phyloP scores from a whole-genome alignment of 2,888 invertebrate genomes.

The Euzophera pinguis region DNA sequence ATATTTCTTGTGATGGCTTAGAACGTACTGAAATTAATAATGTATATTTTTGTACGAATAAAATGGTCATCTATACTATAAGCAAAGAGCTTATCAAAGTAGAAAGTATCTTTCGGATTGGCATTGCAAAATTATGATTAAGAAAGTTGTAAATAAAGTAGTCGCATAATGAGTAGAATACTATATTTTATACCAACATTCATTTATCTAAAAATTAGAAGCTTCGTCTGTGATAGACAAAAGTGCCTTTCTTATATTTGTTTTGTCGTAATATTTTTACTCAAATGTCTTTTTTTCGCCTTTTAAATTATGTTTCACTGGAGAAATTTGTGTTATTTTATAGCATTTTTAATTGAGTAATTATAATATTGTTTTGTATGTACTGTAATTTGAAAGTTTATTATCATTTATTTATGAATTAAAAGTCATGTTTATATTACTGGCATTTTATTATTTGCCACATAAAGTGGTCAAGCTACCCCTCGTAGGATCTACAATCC shows the following conservation, averaged over 20 bases:
- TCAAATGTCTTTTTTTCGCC: not conserved
- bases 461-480: too few relatives aligned
- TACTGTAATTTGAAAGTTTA: not conserved
- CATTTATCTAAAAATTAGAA: constrained; percentile 26
- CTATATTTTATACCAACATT: constrained; percentile 7
- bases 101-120: constrained; percentile 3
- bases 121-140: constrained; percentile 2
- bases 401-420: constrained; percentile 14
- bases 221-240: constrained; percentile 67
- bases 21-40: not conserved
- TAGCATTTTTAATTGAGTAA: not conserved
- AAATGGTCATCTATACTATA: not conserved
- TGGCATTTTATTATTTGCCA: not conserved
- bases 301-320: not conserved
- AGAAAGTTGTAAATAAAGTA: constrained; percentile 16
- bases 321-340: constrained; percentile 1
- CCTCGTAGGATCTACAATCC: too few relatives aligned
- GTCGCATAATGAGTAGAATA: not conserved
- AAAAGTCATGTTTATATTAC: constrained; percentile 7
- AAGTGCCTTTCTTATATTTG: constrained; percentile 61
- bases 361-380: not conserved
- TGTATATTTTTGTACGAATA: not conserved
- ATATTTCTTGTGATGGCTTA: not conserved
- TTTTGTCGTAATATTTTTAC: constrained; percentile 23
- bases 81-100: not conserved